Evolutionary conservation across 2,888 invertebrate genomes (phyloP).

Genomic region (Cristatella mucedo): DNA sequence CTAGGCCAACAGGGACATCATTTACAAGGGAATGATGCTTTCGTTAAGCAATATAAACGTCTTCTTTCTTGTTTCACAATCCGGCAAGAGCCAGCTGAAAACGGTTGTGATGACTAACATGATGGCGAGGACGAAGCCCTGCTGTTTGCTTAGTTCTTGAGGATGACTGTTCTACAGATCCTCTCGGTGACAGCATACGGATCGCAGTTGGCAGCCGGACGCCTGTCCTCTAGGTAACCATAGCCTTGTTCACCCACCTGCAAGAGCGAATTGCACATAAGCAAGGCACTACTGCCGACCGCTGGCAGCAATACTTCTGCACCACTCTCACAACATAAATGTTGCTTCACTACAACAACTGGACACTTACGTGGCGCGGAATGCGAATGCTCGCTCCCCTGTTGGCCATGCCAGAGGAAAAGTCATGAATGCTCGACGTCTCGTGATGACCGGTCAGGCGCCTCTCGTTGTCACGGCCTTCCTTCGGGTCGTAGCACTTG

Average conservation of each 20-base stretch:
- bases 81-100: too few relatives aligned
- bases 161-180: conserved; percentile 20
- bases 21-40: too few relatives aligned
- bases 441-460: conserved; percentile 85
- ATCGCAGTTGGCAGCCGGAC: conserved; percentile 43
- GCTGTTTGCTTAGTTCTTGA: conserved; percentile 12
- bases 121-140: too few relatives aligned
- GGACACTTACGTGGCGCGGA: conserved; percentile 49
- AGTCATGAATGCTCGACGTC: conserved; percentile 90
- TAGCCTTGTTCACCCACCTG: conserved; percentile 71
- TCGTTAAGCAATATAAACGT: too few relatives aligned
- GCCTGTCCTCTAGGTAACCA: conserved; percentile 87
- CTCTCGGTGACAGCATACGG: conserved; percentile 34
- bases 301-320: too few relatives aligned
- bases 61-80: too few relatives aligned
- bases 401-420: conserved; percentile 77
- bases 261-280: too few relatives aligned
- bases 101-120: too few relatives aligned
- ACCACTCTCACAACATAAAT: too few relatives aligned
- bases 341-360: too few relatives aligned
- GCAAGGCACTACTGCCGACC: too few relatives aligned
- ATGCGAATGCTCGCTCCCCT: conserved; percentile 86
- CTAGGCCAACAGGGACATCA: too few relatives aligned
- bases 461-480: conserved; percentile 87
- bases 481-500: conserved; percentile 83